Base-by-base conservation (phyloP, 1,140 invertebrate genomes). In the Arctopsyche grandis region DNA sequence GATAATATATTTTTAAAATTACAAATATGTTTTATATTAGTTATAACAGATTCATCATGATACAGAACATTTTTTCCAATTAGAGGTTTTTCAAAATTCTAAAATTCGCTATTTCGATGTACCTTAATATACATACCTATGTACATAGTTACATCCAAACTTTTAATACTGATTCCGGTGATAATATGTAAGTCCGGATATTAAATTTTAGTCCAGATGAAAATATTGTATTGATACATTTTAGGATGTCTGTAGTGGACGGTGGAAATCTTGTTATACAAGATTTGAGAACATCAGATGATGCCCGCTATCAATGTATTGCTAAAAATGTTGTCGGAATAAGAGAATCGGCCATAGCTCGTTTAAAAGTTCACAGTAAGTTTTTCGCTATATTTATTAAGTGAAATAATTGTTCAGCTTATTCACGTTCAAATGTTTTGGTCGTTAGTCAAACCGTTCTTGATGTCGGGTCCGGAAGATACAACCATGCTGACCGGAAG, bases 291-390 rank as follows among this genome's bases (percentile, higher is more conserved):
- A 91, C 93, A 85, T 90, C 90, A 70, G 96, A 98, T 85, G 92
- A 93, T 83, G 96, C 96, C 69, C 89, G 92, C 84, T 98, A 97
- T 87, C 92, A 94, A 81, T 98, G 96, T 85, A 89, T 96, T 52
- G 96, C 95, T 5, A 92, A 92, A 84, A 97, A 97, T 89, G 91
- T 93, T n/a, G 96, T 94, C 10, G 96, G 95, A 38, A 90, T 92
- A 14, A 89, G 94, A 84, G 94, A 96, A 85, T 95, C 94, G 48
- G 85, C 88, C 3, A 86, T 92, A 9, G 95, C 95, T 19, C 90
- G 91, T 66, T 88, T 98, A 16, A 92, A 92, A 87, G 95, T 97
- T 85, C 92, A 94, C 84, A 94, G 95, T 96, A 88, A 91, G 91
- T 88, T 75, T 19, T 52, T 7, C n/a, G 48, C 3, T 12, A 24